These are phyloP conservation scores for Cotesia vestalis DNA, from an alignment of 1,140 invertebrate genomes.

Conservation along the genomic window DNA sequence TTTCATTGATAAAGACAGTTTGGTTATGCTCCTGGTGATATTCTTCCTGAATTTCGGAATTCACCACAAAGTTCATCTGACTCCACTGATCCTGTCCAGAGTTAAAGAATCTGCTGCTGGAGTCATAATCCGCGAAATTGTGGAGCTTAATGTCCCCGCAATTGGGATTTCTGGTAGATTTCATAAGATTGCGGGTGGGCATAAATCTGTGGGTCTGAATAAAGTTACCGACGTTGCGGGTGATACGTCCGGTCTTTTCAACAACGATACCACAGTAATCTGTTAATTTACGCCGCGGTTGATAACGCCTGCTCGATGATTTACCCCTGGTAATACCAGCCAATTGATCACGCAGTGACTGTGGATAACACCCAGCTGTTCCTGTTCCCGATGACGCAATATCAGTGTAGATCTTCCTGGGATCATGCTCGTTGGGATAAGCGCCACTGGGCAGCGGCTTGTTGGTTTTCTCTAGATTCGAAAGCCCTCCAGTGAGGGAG, in stretches of 20 bases:
- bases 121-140: neutral
- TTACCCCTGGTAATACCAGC: slow-evolving; percentile 2
- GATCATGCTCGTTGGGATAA: slow-evolving; percentile 58
- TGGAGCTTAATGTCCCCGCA: neutral
- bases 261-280: slow-evolving; percentile 57
- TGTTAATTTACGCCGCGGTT: slow-evolving; percentile 44
- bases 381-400: neutral
- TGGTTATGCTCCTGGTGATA: no score
- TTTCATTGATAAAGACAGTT: neutral
- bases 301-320: slow-evolving; percentile 16
- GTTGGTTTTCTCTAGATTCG: slow-evolving; percentile 61
- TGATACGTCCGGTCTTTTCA: slow-evolving; percentile 57
- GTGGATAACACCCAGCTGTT: neutral
- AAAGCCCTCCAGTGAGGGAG: slow-evolving; percentile 63
- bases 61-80: slow-evolving; percentile 2
- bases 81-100: neutral
- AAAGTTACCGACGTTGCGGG: slow-evolving; percentile 48
- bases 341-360: slow-evolving; percentile 5
- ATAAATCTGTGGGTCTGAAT: slow-evolving; percentile 32
- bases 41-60: slow-evolving; percentile 3
- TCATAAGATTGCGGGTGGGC: neutral
- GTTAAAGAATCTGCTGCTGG: neutral
- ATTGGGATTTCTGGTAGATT: neutral
- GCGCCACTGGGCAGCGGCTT: slow-evolving; percentile 60
- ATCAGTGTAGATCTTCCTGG: slow-evolving; percentile 49